A percentile compares a stretch with the other conserved stretches of the same genome.
These are phyloP conservation scores for Genyomyrus donnyi DNA, from an alignment of 2,113 vertebrate species.

Conservation along the genomic window DNA sequence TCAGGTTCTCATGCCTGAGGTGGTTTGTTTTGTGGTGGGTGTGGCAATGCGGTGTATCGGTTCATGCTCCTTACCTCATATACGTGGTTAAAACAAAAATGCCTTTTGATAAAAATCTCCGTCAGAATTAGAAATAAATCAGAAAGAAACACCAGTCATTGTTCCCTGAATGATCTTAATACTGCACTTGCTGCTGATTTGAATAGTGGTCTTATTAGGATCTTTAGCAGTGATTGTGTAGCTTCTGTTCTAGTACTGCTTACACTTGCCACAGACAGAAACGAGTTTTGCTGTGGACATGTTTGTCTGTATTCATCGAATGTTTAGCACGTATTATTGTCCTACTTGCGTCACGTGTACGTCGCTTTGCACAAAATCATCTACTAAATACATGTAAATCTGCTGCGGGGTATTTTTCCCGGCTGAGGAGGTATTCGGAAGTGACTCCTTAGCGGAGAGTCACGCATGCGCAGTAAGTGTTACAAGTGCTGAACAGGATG, in stretches of 20 bases:
- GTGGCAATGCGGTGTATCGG: no score
- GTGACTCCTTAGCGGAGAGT: neutral
- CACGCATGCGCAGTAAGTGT: neutral
- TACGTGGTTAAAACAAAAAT: no score
- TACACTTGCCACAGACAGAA: no score
- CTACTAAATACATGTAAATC: neutral
- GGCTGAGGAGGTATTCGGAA: neutral
- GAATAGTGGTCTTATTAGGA: neutral
- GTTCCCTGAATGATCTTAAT: neutral
- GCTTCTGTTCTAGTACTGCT: neutral
- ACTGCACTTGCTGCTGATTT: neutral
- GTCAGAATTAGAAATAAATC: no score
- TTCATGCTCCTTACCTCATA: no score
- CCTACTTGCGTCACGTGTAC: neutral
- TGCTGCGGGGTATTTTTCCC: neutral
- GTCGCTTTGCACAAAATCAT: neutral
- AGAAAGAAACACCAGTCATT: neutral
- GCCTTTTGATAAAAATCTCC: no score
- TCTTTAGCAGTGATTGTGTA: neutral
- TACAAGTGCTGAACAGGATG: neutral
- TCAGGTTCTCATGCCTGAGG: no score
- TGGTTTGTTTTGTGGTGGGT: no score
- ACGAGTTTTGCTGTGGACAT: no score
- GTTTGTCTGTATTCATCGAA: neutral
- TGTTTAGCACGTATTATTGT: neutral